Base-by-base conservation (phyloP, 1,140 invertebrate genomes). In the Tenebrio molitor region DNA sequence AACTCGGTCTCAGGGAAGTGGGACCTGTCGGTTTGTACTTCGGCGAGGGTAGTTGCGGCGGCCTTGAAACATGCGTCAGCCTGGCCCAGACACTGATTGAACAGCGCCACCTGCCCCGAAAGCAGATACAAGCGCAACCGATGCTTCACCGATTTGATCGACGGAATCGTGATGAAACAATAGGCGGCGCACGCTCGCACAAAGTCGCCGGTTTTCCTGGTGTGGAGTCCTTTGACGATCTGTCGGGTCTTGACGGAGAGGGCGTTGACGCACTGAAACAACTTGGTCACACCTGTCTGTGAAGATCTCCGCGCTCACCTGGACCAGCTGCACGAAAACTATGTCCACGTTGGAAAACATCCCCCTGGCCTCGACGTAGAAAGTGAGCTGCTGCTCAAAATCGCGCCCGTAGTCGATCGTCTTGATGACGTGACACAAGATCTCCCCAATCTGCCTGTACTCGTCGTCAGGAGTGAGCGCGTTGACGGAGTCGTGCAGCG, bases 81-180 rank as follows among this genome's bases (percentile, higher is more conserved):
- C 91, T 98, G 97, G 34, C 95, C 94, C 44, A 96, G 86, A 82
- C 96, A 98, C 73, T 95, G 90, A 87, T 97, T 97, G 16, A 93
- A 86, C 58, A 98, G 84, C 17, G 96, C 95, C 39, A 96, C 91
- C 84, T 97, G 93, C 21, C 94, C 95, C 10, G 93, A 92, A 2
- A 95, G 84, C 46, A 98, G 85, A 85, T 97, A 97, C 12, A 98
- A 87, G 77, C 94, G 90, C 65, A 97, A 87, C 77, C 93, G 89
- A 16, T 88, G 87, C 70, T 91, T 87, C 4, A 91, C 87, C 72
- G 92, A 92, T 71, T 88, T 88, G 76, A 99, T 89, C 3, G 96
- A 98, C 16, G 97, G 97, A 84, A 97, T 95, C 0, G 97, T 98
- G 33, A 99, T 97, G 81, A 93, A 98, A 83, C 91, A 93, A 84